Percentiles rank a stretch among this genome's conserved stretches.
These are phyloP conservation scores for Tryphoninae sp. DNA, from an alignment of 2,888 invertebrate genomes.

Conservation along the genomic window DNA sequence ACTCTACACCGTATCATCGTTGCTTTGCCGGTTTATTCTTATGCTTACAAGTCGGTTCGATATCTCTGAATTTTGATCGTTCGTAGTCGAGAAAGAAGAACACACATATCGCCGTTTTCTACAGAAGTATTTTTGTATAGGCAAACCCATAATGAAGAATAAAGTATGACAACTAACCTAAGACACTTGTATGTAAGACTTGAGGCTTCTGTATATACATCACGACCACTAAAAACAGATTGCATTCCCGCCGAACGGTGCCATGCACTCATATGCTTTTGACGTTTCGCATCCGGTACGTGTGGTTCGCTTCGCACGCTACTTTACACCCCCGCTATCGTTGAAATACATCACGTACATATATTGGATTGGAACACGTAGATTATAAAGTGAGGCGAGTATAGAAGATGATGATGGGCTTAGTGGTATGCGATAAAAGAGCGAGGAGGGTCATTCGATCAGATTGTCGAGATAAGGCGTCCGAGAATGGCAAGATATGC, in stretches of 20 bases:
- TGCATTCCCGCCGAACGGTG: constrained; percentile 55
- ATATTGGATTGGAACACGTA: not conserved
- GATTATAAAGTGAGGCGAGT: constrained; percentile 24
- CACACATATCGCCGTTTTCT: constrained; percentile 4
- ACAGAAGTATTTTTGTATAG: constrained; percentile 2
- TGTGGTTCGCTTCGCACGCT: constrained; percentile 53
- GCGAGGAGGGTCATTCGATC: constrained; percentile 22
- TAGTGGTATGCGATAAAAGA: constrained; percentile 18
- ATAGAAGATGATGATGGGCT: constrained; percentile 5
- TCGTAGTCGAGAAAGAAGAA: constrained; percentile 18
- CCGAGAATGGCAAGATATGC: not conserved
- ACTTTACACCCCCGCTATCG: constrained; percentile 7
- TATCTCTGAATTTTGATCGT: constrained; percentile 35
- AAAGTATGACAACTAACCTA: not conserved
- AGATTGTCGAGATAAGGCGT: constrained; percentile 44
- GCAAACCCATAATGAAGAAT: not conserved
- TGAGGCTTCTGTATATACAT: constrained; percentile 16
- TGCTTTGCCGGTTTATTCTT: not conserved
- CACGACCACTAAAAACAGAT: constrained; percentile 1
- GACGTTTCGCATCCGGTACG: constrained; percentile 76
- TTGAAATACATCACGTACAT: not conserved
- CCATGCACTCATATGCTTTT: constrained; percentile 74
- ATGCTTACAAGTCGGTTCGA: constrained; percentile 5
- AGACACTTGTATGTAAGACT: not conserved
- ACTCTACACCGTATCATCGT: not conserved